Percentiles rank a stretch among this genome's conserved stretches.
phyloP scores from a whole-genome alignment of 2,888 invertebrate species.

The Microchrysa polita region DNA sequence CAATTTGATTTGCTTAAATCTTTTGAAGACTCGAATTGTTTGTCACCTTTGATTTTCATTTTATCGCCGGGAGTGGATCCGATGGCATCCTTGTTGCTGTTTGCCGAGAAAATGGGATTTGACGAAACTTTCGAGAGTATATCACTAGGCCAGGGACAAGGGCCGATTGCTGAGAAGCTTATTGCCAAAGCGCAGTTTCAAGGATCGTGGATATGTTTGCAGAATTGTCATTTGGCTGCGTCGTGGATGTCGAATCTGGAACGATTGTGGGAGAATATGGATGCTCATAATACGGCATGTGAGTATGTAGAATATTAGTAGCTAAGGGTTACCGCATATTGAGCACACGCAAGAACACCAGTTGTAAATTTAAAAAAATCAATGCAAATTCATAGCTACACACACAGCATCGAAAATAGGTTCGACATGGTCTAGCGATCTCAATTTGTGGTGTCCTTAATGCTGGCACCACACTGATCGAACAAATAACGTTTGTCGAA shows the following conservation, averaged over 20 bases:
- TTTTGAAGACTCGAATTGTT: conserved; percentile 80
- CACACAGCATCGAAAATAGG: no score
- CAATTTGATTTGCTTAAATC: conserved; percentile 83
- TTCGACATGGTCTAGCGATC: no score
- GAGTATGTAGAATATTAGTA: conserved; percentile 50
- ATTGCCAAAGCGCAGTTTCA: conserved; percentile 76
- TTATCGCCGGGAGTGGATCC: conserved; percentile 92
- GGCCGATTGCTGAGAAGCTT: conserved; percentile 82
- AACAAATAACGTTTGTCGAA: no score
- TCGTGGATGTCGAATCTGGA: conserved; percentile 90
- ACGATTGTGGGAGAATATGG: conserved; percentile 78
- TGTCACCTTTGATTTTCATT: conserved; percentile 86
- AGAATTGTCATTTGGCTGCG: conserved; percentile 91
- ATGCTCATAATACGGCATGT: conserved; percentile 69
- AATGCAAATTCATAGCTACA: no score
- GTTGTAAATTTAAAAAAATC: no score
- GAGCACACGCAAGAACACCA: no score
- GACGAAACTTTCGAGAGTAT: conserved; percentile 80
- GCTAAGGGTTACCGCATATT: no score
- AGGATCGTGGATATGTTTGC: conserved; percentile 83
- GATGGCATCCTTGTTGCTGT: conserved; percentile 64
- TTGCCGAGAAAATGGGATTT: conserved; percentile 83
- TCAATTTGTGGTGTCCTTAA: no score
- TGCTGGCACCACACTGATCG: no score
- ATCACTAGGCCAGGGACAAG: conserved; percentile 90